Evolutionary conservation across 2,888 invertebrate species (phyloP), one percentile per base, ranked within the genome.

Genomic region (Xylocampa areola): DNA sequence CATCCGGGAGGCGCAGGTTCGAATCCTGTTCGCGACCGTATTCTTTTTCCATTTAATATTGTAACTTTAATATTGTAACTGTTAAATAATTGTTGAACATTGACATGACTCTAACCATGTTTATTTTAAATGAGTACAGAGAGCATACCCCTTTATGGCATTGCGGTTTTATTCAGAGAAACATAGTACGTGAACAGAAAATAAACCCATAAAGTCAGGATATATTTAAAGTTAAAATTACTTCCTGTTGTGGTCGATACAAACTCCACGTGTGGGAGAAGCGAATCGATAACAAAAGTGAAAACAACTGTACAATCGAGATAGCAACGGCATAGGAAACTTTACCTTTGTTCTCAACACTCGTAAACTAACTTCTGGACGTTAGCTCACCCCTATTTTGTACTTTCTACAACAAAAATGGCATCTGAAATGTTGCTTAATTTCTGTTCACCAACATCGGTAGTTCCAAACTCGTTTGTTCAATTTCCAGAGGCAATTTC

Each of bases 401-500:
- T 69, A 72, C 67, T 75, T 76, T 64, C 54, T 58, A 64, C 66
- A 79, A 74, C 78, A 82, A 82, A 84, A 85, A 83, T 81, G 63
- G 62, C 68, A 76, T 75, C 68, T 66, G 52, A 71, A 82, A 79
- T 80, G 81, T 80, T 82, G 73, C 75, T 78, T 80, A 80, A 83
- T 84, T 82, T 76, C 73, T 73, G 76, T 76, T 79, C 69, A 60
- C 63, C 50, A 68, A 60, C 62, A 58, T 65, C 41, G 66, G 70
- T 65, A 73, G 77, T 80, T 79, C 39, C 49, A 69, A 80, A 78
- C 76, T 84, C 76, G 68, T 75, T 68, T 68, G 73, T 66, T 73
- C 68, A 68, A 71, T 79, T 76, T 52, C 55, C 61, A 64, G 41
- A 25, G 57, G 59, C 44, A 63, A 64, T 68, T 70, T 58, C 55